Conservation (phyloP, 2,797 vertebrate genomes). For the Sebastes ruberrimus region DNA sequence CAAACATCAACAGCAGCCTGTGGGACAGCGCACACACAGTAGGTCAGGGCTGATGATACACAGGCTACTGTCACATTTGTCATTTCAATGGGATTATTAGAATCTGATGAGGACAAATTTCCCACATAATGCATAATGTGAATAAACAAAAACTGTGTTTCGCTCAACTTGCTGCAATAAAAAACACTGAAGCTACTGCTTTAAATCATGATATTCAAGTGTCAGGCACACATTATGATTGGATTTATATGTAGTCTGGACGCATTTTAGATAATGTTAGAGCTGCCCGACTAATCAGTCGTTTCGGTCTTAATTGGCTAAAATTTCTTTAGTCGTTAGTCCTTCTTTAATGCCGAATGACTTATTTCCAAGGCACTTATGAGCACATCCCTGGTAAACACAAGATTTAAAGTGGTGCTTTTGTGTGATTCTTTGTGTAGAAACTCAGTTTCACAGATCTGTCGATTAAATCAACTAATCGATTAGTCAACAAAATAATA, state of each 20-base stretch:
- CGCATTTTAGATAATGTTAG: not conserved
- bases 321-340: too few species aligned
- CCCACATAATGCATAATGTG: not conserved
- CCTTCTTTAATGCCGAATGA: too few species aligned
- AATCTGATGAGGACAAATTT: constrained; percentile 1
- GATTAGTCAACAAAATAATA: too few species aligned
- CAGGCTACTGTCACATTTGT: constrained; percentile 19
- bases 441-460: too few species aligned
- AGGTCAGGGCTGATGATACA: not conserved
- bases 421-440: too few species aligned
- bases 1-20: constrained; percentile 95
- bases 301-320: too few species aligned
- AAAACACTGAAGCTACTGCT: not conserved
- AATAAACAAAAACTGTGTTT: not conserved
- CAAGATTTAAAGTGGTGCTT: too few species aligned
- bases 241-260: not conserved
- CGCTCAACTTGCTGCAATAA: not conserved
- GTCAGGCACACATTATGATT: not conserved
- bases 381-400: too few species aligned
- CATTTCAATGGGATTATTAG: constrained; percentile 1
- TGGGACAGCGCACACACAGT: constrained; percentile 33
- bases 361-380: too few species aligned
- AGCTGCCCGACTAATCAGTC: too few species aligned
- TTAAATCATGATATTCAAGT: not conserved
- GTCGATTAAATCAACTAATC: too few species aligned